A percentile compares a stretch with the other conserved stretches of the same genome.
phyloP scores from a whole-genome alignment of 2,888 invertebrate genomes.

The Meiosimyza platycephala region DNA sequence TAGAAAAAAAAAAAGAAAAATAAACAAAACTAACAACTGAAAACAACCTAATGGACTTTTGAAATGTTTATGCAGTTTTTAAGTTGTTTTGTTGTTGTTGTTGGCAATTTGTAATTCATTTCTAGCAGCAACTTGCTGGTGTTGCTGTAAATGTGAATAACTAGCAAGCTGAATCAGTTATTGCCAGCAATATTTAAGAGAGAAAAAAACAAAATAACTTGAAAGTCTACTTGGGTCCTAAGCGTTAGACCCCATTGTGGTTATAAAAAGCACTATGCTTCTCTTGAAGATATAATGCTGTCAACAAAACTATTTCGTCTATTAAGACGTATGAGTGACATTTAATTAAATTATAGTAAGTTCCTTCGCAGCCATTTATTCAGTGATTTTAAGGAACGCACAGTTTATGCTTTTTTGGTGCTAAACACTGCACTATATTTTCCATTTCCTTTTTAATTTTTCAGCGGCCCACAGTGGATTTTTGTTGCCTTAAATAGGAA shows the following conservation, averaged over 20 bases:
- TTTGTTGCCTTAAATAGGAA: too few relatives aligned
- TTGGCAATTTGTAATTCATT: not conserved
- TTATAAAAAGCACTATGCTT: too few relatives aligned
- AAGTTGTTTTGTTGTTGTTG: constrained; percentile 26
- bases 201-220: too few relatives aligned
- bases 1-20: not conserved
- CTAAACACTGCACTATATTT: not conserved
- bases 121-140: too few relatives aligned
- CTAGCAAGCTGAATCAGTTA: too few relatives aligned
- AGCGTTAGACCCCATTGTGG: too few relatives aligned
- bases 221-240: too few relatives aligned
- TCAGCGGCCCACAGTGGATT: too few relatives aligned
- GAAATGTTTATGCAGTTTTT: constrained; percentile 47
- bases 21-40: constrained; percentile 1
- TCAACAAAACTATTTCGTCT: too few relatives aligned
- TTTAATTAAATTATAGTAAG: not conserved
- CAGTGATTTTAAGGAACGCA: not conserved
- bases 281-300: too few relatives aligned
- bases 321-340: too few relatives aligned
- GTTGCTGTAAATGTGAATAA: not conserved
- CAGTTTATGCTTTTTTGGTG: not conserved
- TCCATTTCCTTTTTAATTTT: not conserved
- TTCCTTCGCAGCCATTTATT: not conserved
- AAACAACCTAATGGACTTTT: constrained; percentile 44
- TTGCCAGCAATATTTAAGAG: too few relatives aligned